These are phyloP conservation scores for Dinoponera quadriceps DNA, from an alignment of 1,140 invertebrate species.

Conservation along the genomic window DNA sequence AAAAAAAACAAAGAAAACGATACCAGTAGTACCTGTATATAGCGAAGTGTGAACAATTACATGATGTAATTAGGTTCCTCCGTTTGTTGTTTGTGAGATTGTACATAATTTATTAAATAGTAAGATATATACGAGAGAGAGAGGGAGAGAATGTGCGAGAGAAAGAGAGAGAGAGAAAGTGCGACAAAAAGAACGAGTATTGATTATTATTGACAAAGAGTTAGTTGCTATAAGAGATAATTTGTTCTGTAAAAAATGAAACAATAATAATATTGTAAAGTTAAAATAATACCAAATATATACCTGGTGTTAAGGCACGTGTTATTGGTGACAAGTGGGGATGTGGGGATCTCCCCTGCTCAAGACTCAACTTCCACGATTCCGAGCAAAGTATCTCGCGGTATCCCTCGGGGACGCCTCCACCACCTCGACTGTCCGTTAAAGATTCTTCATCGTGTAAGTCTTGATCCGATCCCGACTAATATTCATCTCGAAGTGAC, in stretches of 20 bases:
- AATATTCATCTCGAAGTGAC: too few relatives aligned
- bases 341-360: too few relatives aligned
- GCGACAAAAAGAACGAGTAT: conserved; percentile 75
- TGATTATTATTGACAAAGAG: conserved; percentile 83
- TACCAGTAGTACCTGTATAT: conserved; percentile 85
- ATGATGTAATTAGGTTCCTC: conserved; percentile 86
- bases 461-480: too few relatives aligned
- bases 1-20: conserved; percentile 44
- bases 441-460: too few relatives aligned
- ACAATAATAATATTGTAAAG: conserved; percentile 84
- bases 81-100: conserved; percentile 86
- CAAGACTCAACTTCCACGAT: too few relatives aligned
- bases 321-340: conserved; percentile 47
- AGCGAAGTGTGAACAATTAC: conserved; percentile 83
- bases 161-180: conserved; percentile 33
- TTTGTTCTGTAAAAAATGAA: conserved; percentile 83
- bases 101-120: conserved; percentile 85
- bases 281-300: conserved; percentile 84
- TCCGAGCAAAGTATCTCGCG: too few relatives aligned
- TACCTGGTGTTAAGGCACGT: conserved; percentile 82
- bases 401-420: too few relatives aligned
- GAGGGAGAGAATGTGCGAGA: conserved; percentile 26
- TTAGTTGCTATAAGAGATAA: conserved; percentile 79
- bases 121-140: conserved; percentile 77
- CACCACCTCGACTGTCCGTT: too few relatives aligned